Base-by-base conservation (phyloP, 1,140 invertebrate genomes). In the Diabrotica undecimpunctata region DNA sequence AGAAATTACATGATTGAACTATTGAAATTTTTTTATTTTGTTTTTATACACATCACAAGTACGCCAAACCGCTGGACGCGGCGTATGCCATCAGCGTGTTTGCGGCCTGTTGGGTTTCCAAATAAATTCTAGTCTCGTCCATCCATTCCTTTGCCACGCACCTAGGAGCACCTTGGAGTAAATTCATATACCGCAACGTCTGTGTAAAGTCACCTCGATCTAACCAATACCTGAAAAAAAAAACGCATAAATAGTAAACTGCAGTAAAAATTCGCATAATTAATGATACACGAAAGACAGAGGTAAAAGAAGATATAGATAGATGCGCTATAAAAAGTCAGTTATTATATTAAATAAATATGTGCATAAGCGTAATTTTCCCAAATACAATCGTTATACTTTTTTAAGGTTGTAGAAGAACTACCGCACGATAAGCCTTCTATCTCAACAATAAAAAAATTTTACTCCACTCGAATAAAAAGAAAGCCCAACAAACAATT, bases 101-200 rank as follows among this genome's bases (percentile, higher is more conserved):
- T 12, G 94, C 90, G 25, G 94, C 93, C 79, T 96, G 94, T 74
- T 90, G 85, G n/a, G 93, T 90, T 81, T 98, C 96, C 65, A 98
- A 81, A 68, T 94, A 85, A 12, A 91, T 82, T 60, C 88, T 85
- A 0, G 91, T 86, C 73, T 97, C 95, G 64, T 88, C 86, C 70
- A 95, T 87, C 96, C 96, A 99, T 70, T 93, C 88, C 52, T 78
- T 79, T 3, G 95, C 92, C 5, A 96, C 86, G n/a, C 84, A 83
- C 7, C 90, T 83, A 0, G 96, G 84, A 25, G 93, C 93, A 14
- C 96, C 96, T 73, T 88, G 85, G 25, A 98, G 79, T 51, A 97
- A 84, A 76, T 95, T 96, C 83, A 97, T 90, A 78, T 96, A 97
- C 58, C 90, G 87, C 0, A 98, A 79, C 0, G 95, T 91, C 77